Base-by-base conservation (phyloP, 2,888 invertebrate genomes). In the Idaea aversata region DNA sequence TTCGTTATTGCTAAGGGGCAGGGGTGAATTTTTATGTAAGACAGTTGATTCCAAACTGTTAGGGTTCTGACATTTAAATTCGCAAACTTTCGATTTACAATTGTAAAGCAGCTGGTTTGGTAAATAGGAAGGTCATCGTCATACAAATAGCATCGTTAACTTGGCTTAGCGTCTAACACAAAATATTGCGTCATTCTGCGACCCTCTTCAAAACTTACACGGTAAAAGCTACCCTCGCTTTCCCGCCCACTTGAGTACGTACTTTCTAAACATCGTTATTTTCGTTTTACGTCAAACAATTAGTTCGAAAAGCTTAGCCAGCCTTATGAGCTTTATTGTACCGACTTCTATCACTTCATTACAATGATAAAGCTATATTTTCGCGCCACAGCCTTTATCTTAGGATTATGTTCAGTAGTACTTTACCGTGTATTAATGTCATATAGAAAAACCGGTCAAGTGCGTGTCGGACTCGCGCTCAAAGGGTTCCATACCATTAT, bases 271-370 rank as follows among this genome's bases (percentile, higher is more conserved):
- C 47, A 47, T 47, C 10, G 47, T 47, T 47, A 47, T 47, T 47
- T 47, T 47, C 47, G 47, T 47, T 47, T 47, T 47, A 47, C 47
- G 47, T 47, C 47, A 47, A 47, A 47, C 47, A 47, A 47, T 47
- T 47, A 10, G 47, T 47, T 47, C 13, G 10, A 47, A 47, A 7
- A 47, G 47, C 47, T 47, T 47, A 47, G 3, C 47, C 47, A 47
- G 47, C 13, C 47, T 47, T 47, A 47, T 13, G 47, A 47, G 47
- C 47, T 47, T 47, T 47, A 47, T 6, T 47, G 13, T 47, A 47
- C 13, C 10, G 10, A 10, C 7, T 5, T 13, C 47, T 47, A 47
- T 47, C 47, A 47, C 47, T 47, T 47, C 47, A 47, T 47, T 13
- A 47, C 10, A 47, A 47, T 47, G 47, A 47, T 47, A 47, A 47